Conservation (phyloP, 2,113 vertebrate genomes). For the Dendrocopos noguchii region DNA sequence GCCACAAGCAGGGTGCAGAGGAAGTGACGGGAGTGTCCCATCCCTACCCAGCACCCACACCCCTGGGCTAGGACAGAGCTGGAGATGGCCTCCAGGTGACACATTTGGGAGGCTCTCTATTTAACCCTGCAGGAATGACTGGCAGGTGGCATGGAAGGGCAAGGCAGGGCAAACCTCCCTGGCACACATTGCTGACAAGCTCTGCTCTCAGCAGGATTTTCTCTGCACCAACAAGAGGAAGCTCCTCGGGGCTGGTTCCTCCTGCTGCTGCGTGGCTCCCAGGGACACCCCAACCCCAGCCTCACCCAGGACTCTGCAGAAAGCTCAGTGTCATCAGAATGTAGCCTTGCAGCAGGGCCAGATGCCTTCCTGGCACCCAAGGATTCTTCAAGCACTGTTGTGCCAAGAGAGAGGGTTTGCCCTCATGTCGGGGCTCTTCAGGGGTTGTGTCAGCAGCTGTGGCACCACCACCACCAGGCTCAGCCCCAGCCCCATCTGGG, state of each 20-base stretch:
- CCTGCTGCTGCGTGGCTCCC: accelerated
- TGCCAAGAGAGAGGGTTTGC: not conserved
- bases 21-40: not conserved
- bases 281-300: not conserved
- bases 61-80: not conserved
- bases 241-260: not conserved
- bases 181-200: accelerated
- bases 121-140: not conserved
- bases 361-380: accelerated
- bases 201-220: not conserved
- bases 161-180: not conserved
- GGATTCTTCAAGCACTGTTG: not conserved
- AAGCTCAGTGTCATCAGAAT: not conserved
- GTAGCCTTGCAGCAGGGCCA: accelerated
- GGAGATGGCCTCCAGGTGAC: accelerated
- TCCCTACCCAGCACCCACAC: not conserved
- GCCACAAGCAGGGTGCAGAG: not conserved
- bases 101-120: not conserved
- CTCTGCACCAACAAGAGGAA: not conserved
- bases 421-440: accelerated
- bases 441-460: not conserved
- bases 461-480: not conserved
- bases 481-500: not conserved
- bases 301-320: accelerated
- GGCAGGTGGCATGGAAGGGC: not conserved